Conservation (phyloP, 37 sponge, comb jelly and placozoan species). For the Aphrocallistes beatrix region DNA sequence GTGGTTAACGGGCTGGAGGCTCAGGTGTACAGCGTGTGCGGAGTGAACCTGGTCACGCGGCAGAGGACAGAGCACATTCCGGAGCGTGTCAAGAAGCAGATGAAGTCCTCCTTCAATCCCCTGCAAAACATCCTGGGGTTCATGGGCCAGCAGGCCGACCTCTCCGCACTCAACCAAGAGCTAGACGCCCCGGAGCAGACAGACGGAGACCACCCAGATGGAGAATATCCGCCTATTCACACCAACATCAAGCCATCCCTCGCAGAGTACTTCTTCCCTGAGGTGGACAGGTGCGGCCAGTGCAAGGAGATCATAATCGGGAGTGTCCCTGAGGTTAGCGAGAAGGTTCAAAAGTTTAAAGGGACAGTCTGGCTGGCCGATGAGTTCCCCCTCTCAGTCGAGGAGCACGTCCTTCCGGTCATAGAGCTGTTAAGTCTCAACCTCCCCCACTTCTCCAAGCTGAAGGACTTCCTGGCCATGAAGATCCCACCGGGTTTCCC, state of each 20-base stretch:
- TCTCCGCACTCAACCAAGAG: neutral
- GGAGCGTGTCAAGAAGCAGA: constrained; percentile 49
- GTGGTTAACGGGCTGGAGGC: constrained; percentile 51
- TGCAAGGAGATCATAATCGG: constrained; percentile 34
- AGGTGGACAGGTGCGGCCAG: neutral
- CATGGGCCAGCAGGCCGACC: constrained; percentile 14
- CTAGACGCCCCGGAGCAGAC: neutral
- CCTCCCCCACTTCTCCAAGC: constrained; percentile 80
- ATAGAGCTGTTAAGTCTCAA: constrained; percentile 71
- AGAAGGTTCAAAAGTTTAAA: constrained; percentile 69
- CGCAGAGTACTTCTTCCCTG: neutral
- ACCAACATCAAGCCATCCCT: neutral
- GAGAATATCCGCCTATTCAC: neutral
- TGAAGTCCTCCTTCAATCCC: constrained; percentile 24
- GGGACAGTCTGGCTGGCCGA: constrained; percentile 84
- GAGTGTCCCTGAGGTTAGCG: constrained; percentile 37
- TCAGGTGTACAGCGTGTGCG: constrained; percentile 62
- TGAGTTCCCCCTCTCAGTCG: constrained; percentile 69
- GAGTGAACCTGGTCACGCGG: constrained; percentile 69
- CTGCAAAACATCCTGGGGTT: constrained; percentile 22
- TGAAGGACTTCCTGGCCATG: constrained; percentile 85
- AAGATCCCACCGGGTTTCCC: constrained; percentile 97
- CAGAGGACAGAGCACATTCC: constrained; percentile 86
- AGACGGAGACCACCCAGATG: neutral
- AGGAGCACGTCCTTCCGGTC: constrained; percentile 81